Percentiles rank a stretch among this genome's conserved stretches.
These are phyloP conservation scores for Deilephila elpenor DNA, from an alignment of 2,888 invertebrate genomes.

Conservation along the genomic window DNA sequence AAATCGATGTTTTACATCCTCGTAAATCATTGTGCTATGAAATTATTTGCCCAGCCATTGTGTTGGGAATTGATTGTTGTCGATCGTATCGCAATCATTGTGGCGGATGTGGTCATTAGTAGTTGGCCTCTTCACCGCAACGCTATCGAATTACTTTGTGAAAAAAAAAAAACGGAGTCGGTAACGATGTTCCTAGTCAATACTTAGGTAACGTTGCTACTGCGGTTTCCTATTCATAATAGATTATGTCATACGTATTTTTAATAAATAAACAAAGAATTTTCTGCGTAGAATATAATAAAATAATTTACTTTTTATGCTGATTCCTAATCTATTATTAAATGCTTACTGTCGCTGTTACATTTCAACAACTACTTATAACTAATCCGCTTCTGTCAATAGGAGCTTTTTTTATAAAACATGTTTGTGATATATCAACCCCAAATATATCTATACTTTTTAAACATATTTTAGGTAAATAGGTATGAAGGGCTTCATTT, in stretches of 20 bases:
- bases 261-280: too few species aligned
- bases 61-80: conserved; percentile 36
- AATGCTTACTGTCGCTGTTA: too few species aligned
- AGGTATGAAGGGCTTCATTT: too few species aligned
- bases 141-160: conserved; percentile 52
- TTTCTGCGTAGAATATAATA: too few species aligned
- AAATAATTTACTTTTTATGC: too few species aligned
- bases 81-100: conserved; percentile 45
- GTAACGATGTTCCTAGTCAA: conserved; percentile 28
- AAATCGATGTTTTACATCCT: conserved; percentile 44
- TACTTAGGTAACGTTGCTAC: conserved; percentile 20
- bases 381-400: too few species aligned
- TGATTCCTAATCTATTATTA: too few species aligned
- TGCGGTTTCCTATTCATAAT: conserved; percentile 31
- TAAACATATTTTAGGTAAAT: too few species aligned
- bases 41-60: conserved; percentile 5
- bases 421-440: too few species aligned
- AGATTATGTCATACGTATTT: conserved; percentile 35
- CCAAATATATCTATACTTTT: too few species aligned
- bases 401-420: too few species aligned
- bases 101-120: conserved; percentile 68
- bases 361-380: too few species aligned
- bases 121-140: conserved; percentile 60
- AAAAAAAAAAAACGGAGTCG: conserved; percentile 37
- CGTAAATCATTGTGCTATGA: conserved; percentile 38